phyloP scores from a whole-genome alignment of 2,113 vertebrate species.

The Phainopepla nitens region DNA sequence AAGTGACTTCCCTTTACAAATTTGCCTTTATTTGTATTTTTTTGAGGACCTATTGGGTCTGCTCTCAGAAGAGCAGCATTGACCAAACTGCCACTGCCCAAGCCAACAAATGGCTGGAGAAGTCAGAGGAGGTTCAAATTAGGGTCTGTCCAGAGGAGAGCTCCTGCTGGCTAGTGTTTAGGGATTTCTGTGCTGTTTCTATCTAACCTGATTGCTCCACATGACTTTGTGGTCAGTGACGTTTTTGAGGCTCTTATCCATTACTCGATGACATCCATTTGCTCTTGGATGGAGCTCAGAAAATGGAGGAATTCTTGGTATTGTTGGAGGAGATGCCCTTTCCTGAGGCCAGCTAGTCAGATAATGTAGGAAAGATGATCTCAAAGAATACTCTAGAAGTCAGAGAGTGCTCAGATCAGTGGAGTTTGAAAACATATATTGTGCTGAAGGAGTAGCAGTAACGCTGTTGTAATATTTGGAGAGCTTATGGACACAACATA shows the following conservation, averaged over 20 bases:
- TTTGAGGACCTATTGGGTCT: not conserved
- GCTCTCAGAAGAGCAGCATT: not conserved
- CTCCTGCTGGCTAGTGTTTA: not conserved
- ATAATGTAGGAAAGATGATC: not conserved
- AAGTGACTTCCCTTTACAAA: not conserved
- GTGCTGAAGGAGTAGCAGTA: not conserved
- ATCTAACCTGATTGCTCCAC: not conserved
- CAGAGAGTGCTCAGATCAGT: not conserved
- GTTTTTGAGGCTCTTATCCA: not conserved
- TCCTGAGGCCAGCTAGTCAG: not conserved
- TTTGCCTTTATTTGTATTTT: not conserved
- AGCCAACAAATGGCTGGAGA: not conserved
- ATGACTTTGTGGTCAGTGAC: accelerated
- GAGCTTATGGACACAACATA: not conserved
- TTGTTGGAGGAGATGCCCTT: not conserved
- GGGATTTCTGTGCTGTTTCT: not conserved
- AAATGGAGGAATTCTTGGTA: not conserved
- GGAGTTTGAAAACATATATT: not conserved
- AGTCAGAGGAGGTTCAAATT: not conserved
- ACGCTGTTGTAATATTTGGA: not conserved
- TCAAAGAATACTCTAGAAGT: not conserved
- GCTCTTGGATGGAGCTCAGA: not conserved
- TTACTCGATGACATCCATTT: not conserved
- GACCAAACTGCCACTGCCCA: not conserved
- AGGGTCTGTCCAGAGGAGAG: not conserved